Base-by-base conservation (phyloP, 2,797 vertebrate genomes). In the Pipistrellus nathusii region DNA sequence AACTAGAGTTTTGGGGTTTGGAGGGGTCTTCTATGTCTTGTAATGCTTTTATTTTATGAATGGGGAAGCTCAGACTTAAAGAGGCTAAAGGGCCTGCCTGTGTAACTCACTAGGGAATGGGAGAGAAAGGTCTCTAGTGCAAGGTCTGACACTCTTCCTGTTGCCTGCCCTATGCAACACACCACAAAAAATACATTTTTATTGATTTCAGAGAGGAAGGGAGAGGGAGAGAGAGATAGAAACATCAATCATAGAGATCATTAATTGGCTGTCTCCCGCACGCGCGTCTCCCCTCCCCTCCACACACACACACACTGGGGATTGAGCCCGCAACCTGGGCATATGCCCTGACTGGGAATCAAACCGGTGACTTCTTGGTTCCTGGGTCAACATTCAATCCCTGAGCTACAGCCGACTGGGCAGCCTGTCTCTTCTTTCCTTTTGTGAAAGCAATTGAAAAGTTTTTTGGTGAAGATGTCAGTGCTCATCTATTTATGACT, bases 31-130 rank as follows among this genome's bases (percentile, higher is more conserved):
- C 53, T 38, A 84, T 75, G 62, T 57, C 64, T 92, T 84, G 17
- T 41, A 68, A 88, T 84, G 20, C 23, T 18, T 80, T 85, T 84
- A 25, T 80, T 94, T 81, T 92, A 41, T 72, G 89, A 66, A 53
- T 38, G 27, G 9, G 32, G 51, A 53, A 35, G 35, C 18, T 59
- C 71, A 59, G 38, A 71, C 25, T 68, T 89, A 75, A 81, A 90
- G 73, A 73, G 88, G 32, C 62, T 66, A 6, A 64, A n/a, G 6
- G 81, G 66, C 20, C 14, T 68, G 25, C 23, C 80, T 32, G 32
- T 64, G 8, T 62, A 77, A 91, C 44, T 64, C 44, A 30, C 69
- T 53, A 23, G 55, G 53, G 32, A 66, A 23, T 17, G 72, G 21
- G 13, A 30, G 41, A 86, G 72, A 41, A 78, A 46, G 11, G 11